Evolutionary conservation across 2,797 vertebrate genomes (phyloP).

Genomic region (Pseudopleuronectes americanus): DNA sequence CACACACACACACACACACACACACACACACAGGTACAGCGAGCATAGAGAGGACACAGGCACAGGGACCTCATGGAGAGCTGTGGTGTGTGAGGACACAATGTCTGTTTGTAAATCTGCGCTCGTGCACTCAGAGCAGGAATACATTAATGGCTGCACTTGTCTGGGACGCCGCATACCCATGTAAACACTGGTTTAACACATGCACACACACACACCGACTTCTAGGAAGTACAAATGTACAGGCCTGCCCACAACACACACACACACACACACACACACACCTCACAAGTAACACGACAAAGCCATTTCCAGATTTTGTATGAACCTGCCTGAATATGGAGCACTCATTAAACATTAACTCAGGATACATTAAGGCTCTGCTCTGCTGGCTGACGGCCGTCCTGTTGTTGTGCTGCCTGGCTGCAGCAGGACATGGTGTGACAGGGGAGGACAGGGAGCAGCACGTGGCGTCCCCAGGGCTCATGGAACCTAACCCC

Average conservation of each 20-base stretch:
- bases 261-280: conserved; percentile 15
- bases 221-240: conserved; percentile 56
- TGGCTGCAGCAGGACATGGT: conserved; percentile 54
- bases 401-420: conserved; percentile 54
- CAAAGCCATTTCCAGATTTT: conserved; percentile 82
- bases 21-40: conserved; percentile 48
- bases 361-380: conserved; percentile 72
- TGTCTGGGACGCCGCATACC: conserved; percentile 71
- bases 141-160: conserved; percentile 83
- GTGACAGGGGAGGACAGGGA: conserved; percentile 60
- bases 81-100: conserved; percentile 64
- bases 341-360: conserved; percentile 84
- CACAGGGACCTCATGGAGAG: conserved; percentile 70
- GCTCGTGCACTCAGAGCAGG: conserved; percentile 71
- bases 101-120: conserved; percentile 77
- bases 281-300: conserved; percentile 64
- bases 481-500: conserved; percentile 67
- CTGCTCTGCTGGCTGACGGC: conserved; percentile 35
- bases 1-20: too few species aligned
- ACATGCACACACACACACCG: conserved; percentile 33
- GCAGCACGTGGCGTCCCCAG: conserved; percentile 68
- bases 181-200: conserved; percentile 80
- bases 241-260: conserved; percentile 51
- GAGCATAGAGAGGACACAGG: conserved; percentile 55
- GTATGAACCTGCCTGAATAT: conserved; percentile 69